Percentiles rank a stretch among this genome's conserved stretches.
phyloP scores from a whole-genome alignment of 1,140 invertebrate species.

The Bilobella aurantiaca region DNA sequence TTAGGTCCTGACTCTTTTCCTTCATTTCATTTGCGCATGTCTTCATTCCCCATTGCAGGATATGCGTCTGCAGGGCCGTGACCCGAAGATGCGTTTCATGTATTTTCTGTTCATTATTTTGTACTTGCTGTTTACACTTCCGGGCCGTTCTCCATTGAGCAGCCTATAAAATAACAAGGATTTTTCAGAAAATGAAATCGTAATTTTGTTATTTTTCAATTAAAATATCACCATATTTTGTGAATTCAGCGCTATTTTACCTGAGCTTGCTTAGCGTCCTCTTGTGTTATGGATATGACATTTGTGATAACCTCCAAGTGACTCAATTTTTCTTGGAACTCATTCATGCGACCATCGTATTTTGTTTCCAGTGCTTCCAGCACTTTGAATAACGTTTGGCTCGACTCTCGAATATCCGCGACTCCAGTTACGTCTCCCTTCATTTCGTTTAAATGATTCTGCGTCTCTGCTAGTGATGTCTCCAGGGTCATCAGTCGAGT shows the following conservation, averaged over 20 bases:
- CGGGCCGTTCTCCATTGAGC: slow-evolving; percentile 7
- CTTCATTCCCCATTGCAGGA: slow-evolving; percentile 21
- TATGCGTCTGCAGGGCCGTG: slow-evolving; percentile 22
- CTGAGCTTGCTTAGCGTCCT: slow-evolving; percentile 28
- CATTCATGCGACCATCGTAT: slow-evolving; percentile 23
- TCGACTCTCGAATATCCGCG: slow-evolving; percentile 16
- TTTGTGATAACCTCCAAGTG: slow-evolving; percentile 19
- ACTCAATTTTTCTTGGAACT: slow-evolving; percentile 16
- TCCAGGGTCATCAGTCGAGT: slow-evolving; percentile 11
- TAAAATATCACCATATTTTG: too few species aligned
- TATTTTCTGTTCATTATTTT: not conserved
- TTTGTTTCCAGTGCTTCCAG: slow-evolving; percentile 24
- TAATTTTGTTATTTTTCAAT: too few species aligned
- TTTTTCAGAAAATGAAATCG: too few species aligned
- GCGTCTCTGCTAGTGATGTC: slow-evolving; percentile 5
- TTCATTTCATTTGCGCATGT: slow-evolving; percentile 16
- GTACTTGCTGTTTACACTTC: slow-evolving; percentile 17
- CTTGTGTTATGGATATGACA: not conserved
- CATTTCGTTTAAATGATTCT: slow-evolving; percentile 17
- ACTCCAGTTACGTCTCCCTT: slow-evolving; percentile 11
- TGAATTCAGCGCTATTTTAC: slow-evolving; percentile 17
- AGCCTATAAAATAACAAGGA: slow-evolving; percentile 6
- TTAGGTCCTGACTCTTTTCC: slow-evolving; percentile 21
- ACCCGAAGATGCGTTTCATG: slow-evolving; percentile 18
- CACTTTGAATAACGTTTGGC: slow-evolving; percentile 16